A percentile compares a stretch with the other conserved stretches of the same genome.
These are phyloP conservation scores for Bungarus multicinctus DNA, from an alignment of 2,113 vertebrate genomes.

Conservation along the genomic window DNA sequence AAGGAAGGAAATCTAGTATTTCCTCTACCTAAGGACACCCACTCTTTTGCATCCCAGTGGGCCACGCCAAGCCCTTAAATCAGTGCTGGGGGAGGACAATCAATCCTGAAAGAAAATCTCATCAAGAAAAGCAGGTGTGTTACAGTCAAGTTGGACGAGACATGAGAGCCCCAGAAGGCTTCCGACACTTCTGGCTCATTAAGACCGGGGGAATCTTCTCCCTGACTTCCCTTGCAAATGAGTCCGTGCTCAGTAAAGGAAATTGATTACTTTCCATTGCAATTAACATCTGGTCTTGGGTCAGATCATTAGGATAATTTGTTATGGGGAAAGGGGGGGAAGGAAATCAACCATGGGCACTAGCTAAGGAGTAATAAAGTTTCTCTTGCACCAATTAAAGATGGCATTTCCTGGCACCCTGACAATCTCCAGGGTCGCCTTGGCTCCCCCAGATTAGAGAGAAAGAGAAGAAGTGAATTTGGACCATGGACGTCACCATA, in stretches of 20 bases:
- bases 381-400: conserved; percentile 73
- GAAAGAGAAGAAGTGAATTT: conserved; percentile 28
- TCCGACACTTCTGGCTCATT: conserved; percentile 68
- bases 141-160: conserved; percentile 56
- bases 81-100: not conserved
- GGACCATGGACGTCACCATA: conserved; percentile 23
- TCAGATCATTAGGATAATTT: conserved; percentile 83
- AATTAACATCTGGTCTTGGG: conserved; percentile 82
- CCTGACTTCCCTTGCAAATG: conserved; percentile 71
- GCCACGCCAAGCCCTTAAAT: not conserved
- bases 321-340: conserved; percentile 65
- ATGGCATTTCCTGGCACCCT: conserved; percentile 50
- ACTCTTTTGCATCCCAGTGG: too few relatives aligned
- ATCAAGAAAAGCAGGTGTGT: conserved; percentile 48
- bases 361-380: conserved; percentile 72
- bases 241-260: conserved; percentile 76
- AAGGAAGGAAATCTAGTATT: not conserved
- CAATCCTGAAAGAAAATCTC: not conserved
- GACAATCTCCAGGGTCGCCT: not conserved
- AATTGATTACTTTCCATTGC: conserved; percentile 84
- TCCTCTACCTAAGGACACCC: not conserved
- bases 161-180: conserved; percentile 59
- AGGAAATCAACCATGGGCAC: conserved; percentile 50
- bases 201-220: conserved; percentile 68
- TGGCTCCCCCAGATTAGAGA: conserved; percentile 31